Evolutionary conservation across 2,797 vertebrate genomes (phyloP).

Genomic region (Lepilemur septentrionalis): DNA sequence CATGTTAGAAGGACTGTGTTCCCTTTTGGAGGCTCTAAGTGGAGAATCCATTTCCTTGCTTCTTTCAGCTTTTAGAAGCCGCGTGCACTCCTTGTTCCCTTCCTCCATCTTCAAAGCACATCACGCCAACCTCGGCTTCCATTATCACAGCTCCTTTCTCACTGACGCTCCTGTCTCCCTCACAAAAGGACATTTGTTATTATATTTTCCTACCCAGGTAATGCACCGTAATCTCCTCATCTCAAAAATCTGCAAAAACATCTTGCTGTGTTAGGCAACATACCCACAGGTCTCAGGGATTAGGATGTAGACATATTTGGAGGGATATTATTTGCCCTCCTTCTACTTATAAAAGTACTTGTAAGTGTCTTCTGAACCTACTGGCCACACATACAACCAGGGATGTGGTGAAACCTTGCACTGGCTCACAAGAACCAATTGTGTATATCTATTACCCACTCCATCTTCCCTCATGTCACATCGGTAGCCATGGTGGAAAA

Average conservation of each 20-base stretch:
- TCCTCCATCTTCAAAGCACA: neutral
- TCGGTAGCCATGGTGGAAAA: neutral
- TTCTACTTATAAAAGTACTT: neutral
- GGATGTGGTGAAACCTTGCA: neutral
- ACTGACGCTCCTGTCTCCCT: neutral
- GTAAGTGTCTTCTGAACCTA: neutral
- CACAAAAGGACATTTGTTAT: neutral
- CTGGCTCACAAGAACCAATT: neutral
- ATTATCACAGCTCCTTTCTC: neutral
- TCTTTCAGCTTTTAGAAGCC: neutral
- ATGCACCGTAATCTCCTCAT: neutral
- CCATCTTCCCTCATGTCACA: neutral
- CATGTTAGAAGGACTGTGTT: neutral
- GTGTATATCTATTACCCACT: neutral
- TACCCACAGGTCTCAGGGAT: neutral
- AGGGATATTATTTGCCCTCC: neutral
- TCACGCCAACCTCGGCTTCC: neutral
- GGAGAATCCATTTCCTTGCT: neutral
- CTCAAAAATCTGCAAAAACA: neutral
- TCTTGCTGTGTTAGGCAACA: neutral
- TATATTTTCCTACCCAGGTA: neutral
- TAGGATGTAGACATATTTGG: neutral
- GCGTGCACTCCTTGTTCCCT: neutral
- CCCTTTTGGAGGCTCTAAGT: neutral
- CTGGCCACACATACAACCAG: neutral